Evolutionary conservation across 2,797 vertebrate genomes (phyloP).

Genomic region (Coreius guichenoti): DNA sequence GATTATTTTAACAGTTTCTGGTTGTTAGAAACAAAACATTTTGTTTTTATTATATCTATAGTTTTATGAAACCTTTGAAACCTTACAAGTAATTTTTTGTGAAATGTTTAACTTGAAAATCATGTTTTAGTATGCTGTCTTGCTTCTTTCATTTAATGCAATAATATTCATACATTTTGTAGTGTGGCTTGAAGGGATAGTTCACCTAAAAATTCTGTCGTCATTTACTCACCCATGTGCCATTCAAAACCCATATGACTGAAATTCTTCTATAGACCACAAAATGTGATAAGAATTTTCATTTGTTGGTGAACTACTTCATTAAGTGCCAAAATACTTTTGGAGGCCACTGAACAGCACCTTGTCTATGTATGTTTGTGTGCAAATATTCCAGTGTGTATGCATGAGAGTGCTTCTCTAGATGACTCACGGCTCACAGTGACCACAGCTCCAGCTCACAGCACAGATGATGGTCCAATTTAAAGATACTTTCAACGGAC

Average conservation of each 20-base stretch:
- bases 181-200: neutral
- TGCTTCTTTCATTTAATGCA: no score
- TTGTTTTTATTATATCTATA: neutral
- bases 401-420: slow-evolving; percentile 4
- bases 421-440: slow-evolving; percentile 28
- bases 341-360: no score
- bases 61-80: neutral
- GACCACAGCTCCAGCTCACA: slow-evolving; percentile 10
- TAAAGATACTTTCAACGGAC: slow-evolving; percentile 29
- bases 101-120: neutral
- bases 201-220: neutral
- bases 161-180: neutral
- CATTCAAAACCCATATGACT: neutral
- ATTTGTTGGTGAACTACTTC: no score
- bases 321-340: no score
- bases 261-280: neutral
- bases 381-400: neutral
- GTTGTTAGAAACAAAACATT: neutral
- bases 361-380: neutral
- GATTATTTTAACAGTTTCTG: neutral
- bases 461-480: slow-evolving; percentile 28
- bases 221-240: neutral
- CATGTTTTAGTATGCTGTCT: neutral
- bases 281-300: neutral
- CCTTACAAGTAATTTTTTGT: neutral